A percentile compares a stretch with the other conserved stretches of the same genome.
Evolutionary conservation across 2,113 vertebrate species (phyloP).

Genomic region (Rhinopithecus roxellana): DNA sequence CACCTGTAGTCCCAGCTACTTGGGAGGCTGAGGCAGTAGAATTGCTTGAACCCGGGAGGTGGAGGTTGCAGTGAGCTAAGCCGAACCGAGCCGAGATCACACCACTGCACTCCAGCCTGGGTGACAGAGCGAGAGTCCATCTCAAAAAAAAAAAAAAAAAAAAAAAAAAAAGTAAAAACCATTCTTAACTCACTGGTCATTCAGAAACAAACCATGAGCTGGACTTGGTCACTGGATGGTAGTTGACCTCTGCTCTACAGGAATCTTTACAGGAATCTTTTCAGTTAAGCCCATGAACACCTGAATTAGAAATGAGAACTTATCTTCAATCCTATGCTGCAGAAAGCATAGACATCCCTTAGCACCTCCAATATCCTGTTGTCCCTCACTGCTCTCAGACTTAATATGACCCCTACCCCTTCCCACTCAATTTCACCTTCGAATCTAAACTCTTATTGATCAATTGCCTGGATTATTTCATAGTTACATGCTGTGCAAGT

Average conservation of each 20-base stretch:
- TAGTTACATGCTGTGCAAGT: neutral
- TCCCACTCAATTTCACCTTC: neutral
- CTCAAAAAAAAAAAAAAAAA: no score
- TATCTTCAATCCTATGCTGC: neutral
- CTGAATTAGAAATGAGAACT: neutral
- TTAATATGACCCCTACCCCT: neutral
- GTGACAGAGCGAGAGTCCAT: no score
- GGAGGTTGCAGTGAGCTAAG: no score
- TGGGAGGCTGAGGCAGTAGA: no score
- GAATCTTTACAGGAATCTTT: neutral
- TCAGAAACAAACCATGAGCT: neutral
- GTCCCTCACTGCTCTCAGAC: neutral
- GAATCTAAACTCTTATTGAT: neutral
- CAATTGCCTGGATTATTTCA: neutral
- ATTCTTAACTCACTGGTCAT: neutral
- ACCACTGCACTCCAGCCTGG: no score
- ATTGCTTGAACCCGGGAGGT: no score
- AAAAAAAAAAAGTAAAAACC: neutral
- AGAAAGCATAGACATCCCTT: neutral
- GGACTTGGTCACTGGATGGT: neutral
- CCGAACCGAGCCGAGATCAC: no score
- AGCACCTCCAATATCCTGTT: neutral
- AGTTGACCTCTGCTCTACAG: neutral
- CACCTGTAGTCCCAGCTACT: no score
- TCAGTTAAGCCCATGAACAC: neutral